Conservation (phyloP, 2,113 vertebrate genomes). For the Gnathonemus echidnorhynchus region DNA sequence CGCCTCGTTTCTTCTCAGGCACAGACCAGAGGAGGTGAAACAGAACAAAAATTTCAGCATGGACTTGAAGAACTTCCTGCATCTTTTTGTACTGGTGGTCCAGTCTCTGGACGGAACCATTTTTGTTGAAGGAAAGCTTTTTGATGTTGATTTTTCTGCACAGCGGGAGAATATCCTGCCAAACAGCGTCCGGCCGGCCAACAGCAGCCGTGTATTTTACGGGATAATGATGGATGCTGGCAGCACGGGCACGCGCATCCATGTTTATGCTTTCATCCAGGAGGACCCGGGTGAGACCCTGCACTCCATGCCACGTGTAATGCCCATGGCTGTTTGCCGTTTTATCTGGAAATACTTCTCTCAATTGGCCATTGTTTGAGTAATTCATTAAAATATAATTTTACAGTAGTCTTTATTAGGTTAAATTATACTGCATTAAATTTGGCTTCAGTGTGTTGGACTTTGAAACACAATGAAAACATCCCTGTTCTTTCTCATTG, state of each 20-base stretch:
- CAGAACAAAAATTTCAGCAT: slow-evolving; percentile 28
- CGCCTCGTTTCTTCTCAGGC: not conserved
- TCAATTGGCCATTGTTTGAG: not conserved
- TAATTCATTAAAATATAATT: not conserved
- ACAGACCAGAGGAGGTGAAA: not conserved
- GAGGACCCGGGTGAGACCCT: slow-evolving; percentile 60
- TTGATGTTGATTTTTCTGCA: slow-evolving; percentile 39
- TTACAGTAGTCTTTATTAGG: not conserved
- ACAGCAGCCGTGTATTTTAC: slow-evolving; percentile 74
- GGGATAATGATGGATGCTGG: slow-evolving; percentile 95
- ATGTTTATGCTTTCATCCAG: slow-evolving; percentile 87
- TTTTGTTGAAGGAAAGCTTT: slow-evolving; percentile 39
- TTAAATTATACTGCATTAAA: not conserved
- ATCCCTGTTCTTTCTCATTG: not conserved
- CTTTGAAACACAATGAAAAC: not conserved
- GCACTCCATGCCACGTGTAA: not conserved
- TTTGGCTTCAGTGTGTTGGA: not conserved
- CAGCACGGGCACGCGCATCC: slow-evolving; percentile 92
- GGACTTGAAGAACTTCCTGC: slow-evolving; percentile 31
- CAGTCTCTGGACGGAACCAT: slow-evolving; percentile 31
- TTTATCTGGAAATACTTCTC: not conserved
- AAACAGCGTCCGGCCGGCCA: slow-evolving; percentile 63
- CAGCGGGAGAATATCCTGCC: slow-evolving; percentile 65
- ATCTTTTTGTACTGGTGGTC: slow-evolving; percentile 41
- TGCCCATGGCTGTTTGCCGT: not conserved